These are phyloP conservation scores for Dipodomys stephensi DNA, from an alignment of 2,113 vertebrate species.

Conservation along the genomic window DNA sequence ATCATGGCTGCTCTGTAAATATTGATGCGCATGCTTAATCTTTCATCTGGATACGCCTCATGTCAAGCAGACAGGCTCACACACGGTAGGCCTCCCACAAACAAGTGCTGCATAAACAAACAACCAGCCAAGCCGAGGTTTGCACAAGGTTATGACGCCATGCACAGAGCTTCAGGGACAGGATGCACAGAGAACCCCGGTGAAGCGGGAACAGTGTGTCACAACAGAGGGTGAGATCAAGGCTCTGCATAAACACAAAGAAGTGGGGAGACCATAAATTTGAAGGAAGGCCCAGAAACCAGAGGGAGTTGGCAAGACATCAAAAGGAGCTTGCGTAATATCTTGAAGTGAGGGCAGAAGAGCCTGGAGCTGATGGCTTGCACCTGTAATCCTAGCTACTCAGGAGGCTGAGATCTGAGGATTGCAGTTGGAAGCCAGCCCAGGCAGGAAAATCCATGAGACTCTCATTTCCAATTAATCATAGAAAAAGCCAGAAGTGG, in stretches of 20 bases:
- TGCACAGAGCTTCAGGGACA: background rate
- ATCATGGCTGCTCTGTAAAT: background rate
- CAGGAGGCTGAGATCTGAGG: no score
- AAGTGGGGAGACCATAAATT: background rate
- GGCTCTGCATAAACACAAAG: background rate
- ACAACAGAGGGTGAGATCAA: no score
- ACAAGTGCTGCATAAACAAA: background rate
- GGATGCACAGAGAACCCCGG: background rate
- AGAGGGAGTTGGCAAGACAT: background rate
- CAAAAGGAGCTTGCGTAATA: background rate
- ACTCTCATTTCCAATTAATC: no score
- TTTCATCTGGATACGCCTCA: background rate
- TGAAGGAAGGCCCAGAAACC: background rate
- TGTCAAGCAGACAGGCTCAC: background rate
- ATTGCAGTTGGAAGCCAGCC: no score
- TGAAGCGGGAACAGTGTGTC: fast-evolving
- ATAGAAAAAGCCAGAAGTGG: no score
- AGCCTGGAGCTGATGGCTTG: no score
- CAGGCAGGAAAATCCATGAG: no score
- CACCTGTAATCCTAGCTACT: no score
- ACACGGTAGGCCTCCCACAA: background rate
- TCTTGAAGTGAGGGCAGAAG: background rate
- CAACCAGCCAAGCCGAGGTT: background rate
- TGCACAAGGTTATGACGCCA: background rate
- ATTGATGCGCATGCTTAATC: background rate